Percentiles rank a stretch among this genome's conserved stretches.
phyloP scores from a whole-genome alignment of 1,140 invertebrate genomes.

The Ylistrum balloti region DNA sequence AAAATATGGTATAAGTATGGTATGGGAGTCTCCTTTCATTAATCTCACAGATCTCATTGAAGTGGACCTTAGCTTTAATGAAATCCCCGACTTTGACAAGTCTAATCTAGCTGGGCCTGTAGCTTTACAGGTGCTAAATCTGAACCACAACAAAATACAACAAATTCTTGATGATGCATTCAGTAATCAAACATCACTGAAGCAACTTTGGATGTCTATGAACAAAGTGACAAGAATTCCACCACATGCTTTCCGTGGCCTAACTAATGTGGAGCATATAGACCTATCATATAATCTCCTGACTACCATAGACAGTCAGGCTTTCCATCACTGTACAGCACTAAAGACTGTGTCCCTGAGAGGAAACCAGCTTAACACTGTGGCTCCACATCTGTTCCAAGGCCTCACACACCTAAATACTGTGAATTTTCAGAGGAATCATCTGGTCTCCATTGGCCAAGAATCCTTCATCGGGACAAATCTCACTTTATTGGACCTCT shows the following conservation, averaged over 20 bases:
- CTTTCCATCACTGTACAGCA: slow-evolving; percentile 60
- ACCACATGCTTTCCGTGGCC: slow-evolving; percentile 64
- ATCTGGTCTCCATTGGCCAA: slow-evolving; percentile 56
- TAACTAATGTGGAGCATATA: slow-evolving; percentile 61
- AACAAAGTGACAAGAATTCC: slow-evolving; percentile 65
- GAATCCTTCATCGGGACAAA: slow-evolving; percentile 64
- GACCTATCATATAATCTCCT: slow-evolving; percentile 66
- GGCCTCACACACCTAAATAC: slow-evolving; percentile 59
- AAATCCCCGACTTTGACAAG: slow-evolving; percentile 54
- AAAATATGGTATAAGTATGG: slow-evolving; percentile 57
- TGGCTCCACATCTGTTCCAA: slow-evolving; percentile 61
- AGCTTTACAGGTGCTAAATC: slow-evolving; percentile 58
- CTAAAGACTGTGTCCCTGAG: slow-evolving; percentile 60
- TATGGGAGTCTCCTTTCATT: slow-evolving; percentile 56
- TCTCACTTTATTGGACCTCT: slow-evolving; percentile 65
- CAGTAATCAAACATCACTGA: slow-evolving; percentile 53
- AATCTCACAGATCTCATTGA: slow-evolving; percentile 56
- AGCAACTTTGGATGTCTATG: slow-evolving; percentile 56
- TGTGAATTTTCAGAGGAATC: slow-evolving; percentile 61
- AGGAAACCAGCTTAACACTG: slow-evolving; percentile 60
- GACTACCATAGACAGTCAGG: slow-evolving; percentile 46
- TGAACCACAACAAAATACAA: slow-evolving; percentile 60
- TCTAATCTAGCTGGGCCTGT: slow-evolving; percentile 64
- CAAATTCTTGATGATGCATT: slow-evolving; percentile 53
- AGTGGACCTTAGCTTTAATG: slow-evolving; percentile 65